phyloP scores from a whole-genome alignment of 2,888 invertebrate genomes.

The Noctua comes region DNA sequence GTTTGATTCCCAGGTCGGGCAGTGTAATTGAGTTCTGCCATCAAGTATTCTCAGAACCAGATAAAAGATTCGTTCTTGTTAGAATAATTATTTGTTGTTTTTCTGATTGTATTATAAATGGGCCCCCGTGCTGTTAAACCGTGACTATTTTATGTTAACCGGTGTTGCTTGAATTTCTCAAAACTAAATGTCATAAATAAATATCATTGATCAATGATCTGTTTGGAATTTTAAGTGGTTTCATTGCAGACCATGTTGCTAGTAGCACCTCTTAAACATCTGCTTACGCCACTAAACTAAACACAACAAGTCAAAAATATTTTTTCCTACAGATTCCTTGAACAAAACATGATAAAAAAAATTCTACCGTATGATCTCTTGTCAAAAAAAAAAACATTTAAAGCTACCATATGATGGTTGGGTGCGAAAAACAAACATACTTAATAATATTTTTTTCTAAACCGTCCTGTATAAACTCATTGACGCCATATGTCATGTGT shows the following conservation, averaged over 20 bases:
- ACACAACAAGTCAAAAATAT: not conserved
- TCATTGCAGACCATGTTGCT: constrained; percentile 11
- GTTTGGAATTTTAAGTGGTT: constrained; percentile 13
- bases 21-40: not conserved
- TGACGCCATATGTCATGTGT: constrained; percentile 81
- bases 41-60: not conserved
- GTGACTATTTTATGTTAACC: not conserved
- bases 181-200: not conserved
- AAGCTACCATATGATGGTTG: constrained; percentile 13
- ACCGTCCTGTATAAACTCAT: constrained; percentile 74
- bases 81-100: not conserved
- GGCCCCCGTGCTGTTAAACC: not conserved
- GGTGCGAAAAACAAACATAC: constrained; percentile 61
- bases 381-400: constrained; percentile 17
- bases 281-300: constrained; percentile 22
- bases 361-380: not conserved
- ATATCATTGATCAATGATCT: not conserved
- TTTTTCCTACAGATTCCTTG: not conserved
- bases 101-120: not conserved
- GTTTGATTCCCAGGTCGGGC: not conserved
- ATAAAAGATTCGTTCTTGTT: not conserved
- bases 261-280: constrained; percentile 28
- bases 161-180: not conserved
- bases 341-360: constrained; percentile 1
- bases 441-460: constrained; percentile 33